Evolutionary conservation across 2,797 vertebrate genomes (phyloP), one percentile per base, ranked within the genome.

Genomic region (Arrhamphus sclerolepis): DNA sequence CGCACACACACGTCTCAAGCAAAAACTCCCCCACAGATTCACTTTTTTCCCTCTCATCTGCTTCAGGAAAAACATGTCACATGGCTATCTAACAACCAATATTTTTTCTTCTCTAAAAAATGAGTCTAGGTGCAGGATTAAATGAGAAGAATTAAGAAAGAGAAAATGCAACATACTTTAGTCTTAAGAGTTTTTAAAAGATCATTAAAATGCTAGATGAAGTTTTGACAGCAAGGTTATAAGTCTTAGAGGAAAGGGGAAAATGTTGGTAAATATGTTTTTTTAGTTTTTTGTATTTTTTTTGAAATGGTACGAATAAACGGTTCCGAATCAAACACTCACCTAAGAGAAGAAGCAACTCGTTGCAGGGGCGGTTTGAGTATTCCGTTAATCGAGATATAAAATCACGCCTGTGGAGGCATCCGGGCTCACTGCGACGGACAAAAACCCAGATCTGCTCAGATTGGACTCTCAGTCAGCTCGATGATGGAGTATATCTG

Each of bases 371-470:
- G 39, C 26, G 21, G 20, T 22, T 34, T 31, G 62, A 64, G 56
- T 87, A 90, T 79, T 89, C 86, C 89, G 59, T 84, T 81, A 65
- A 54, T 70, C 62, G 76, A 77, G 57, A 70, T 56, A 41, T 22
- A 66, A 59, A 80, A 84, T 82, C 70, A 86, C 75, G 56, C 69
- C 63, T 59, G 53, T 63, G 77, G 72, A 82, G 61, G 66, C 85
- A 90, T 89, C 78, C 70, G 79, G 53, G 52, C 66, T 20, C 47
- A 28, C 44, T 41, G 38, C 52, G 62, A 52, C 19, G 19, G 22
- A 46, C 66, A 31, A 42, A 69, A 53, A 19, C 6, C 34, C 64
- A 24, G 50, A 16, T 68, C 50, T 8, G 46, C 22, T 39, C 19
- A 4, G 42, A 51, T 44, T 26, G 1, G 28, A 34, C 54, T 70